These are phyloP conservation scores for Takifugu bimaculatus DNA, from an alignment of 2,113 vertebrate species.

Conservation along the genomic window DNA sequence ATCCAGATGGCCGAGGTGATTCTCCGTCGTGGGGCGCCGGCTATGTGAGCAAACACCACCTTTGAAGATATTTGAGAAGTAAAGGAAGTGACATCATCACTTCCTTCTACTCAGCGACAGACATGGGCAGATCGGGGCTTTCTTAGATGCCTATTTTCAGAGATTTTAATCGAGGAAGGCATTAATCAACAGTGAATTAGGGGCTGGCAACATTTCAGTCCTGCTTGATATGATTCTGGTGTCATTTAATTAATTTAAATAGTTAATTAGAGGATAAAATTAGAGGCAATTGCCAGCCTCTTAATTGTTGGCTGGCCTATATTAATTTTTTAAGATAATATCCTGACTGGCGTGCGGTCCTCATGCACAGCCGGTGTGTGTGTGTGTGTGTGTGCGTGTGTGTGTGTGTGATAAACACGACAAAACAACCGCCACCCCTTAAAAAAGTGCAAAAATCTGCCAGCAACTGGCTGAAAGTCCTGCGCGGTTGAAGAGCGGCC, in stretches of 20 bases:
- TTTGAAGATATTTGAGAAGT: no score
- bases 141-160: neutral
- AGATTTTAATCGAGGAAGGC: neutral
- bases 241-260: neutral
- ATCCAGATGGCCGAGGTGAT: no score
- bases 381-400: no score
- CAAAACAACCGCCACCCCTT: no score
- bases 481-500: slow-evolving; percentile 7
- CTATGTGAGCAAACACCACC: no score
- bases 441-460: no score
- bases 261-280: no score
- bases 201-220: slow-evolving; percentile 1
- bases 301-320: no score
- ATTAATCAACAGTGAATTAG: neutral
- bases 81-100: no score
- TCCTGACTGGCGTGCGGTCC: no score
- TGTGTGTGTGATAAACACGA: neutral
- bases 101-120: neutral
- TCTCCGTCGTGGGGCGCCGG: no score
- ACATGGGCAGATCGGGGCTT: neutral
- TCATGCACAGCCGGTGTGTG: neutral
- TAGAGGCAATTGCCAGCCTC: no score
- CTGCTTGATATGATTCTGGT: neutral
- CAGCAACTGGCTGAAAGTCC: slow-evolving; percentile 3
- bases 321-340: neutral